Evolutionary conservation across 2,113 vertebrate species (phyloP).

Genomic region (Gambusia holbrooki): DNA sequence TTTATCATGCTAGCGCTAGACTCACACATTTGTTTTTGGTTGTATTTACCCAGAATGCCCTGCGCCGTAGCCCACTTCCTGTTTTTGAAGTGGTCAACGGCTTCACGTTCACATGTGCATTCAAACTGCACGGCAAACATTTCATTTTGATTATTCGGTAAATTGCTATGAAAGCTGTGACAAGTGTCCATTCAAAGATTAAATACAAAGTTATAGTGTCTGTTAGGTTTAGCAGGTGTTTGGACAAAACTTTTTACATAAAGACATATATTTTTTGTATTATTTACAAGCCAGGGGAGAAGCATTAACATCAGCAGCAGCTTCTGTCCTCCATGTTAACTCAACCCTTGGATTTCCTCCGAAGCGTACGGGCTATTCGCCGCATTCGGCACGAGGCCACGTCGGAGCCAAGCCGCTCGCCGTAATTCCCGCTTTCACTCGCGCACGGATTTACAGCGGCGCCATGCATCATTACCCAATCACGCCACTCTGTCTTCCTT

Average conservation of each 20-base stretch:
- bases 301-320: constrained; percentile 38
- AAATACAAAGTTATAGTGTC: no score
- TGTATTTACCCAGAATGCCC: no score
- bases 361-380: constrained; percentile 35
- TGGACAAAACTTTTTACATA: neutral
- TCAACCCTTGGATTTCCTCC: constrained; percentile 37
- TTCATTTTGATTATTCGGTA: no score
- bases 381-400: constrained; percentile 12
- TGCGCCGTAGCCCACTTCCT: no score
- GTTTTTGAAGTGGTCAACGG: no score
- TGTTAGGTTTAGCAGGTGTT: no score
- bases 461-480: constrained; percentile 2
- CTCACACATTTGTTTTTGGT: no score
- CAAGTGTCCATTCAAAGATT: no score
- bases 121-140: no score
- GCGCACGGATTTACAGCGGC: constrained; percentile 6
- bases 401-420: constrained; percentile 18
- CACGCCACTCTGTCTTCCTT: constrained; percentile 1
- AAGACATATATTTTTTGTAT: constrained; percentile 24
- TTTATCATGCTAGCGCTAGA: no score
- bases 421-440: constrained; percentile 18
- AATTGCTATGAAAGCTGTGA: no score
- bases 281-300: constrained; percentile 28
- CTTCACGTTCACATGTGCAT: no score
- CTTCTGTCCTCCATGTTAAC: constrained; percentile 11